Base-by-base conservation (phyloP, 2,888 invertebrate species). In the Ormyrus pomaceus region DNA sequence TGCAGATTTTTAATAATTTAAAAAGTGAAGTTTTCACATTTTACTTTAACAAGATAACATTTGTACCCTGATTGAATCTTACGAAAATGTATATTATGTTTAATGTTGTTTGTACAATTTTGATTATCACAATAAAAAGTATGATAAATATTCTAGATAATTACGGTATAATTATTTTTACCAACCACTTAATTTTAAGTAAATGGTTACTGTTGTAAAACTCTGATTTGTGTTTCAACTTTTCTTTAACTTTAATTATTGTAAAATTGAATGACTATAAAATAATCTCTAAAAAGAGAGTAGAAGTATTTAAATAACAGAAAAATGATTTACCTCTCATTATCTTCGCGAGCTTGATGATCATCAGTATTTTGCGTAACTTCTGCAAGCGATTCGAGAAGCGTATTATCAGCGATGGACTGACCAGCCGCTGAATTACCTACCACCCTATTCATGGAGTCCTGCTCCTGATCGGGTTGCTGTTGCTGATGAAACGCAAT, bases 311-410 rank as follows among this genome's bases (percentile, higher is more conserved):
- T 53, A 53, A 53, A 53, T 53, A 53, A 53, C 11, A 53, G 53
- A 53, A 53, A 53, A 9, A 56, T 34, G 3, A 34, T 34, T 48
- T 5, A 91, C 92, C 92, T 92, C 88, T 92, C 92, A 83, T 91
- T 90, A 85, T 92, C 92, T 85, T 92, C 92, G 82, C 88, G 90
- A 73, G 88, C 82, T 50, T 88, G 89, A 61, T 88, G 88, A 80
- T 91, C 91, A 68, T 91, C 91, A 71, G 82, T 86, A 74, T 87
- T 86, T 81, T 91, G 90, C 51, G 90, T 90, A 34, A 90, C 91
- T 85, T 91, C 91, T 5, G 89, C 89, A 48, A 91, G 88, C 58
- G 90, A 90, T 80, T 91, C 91, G 48, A 91, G 86, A 5, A 91
- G 89, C 10, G 90, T 88, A 5, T 88, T 86, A 62, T 90, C 90